Evolutionary conservation across 1,140 invertebrate species (phyloP), one percentile per base, ranked within the genome.

Genomic region (Neodiprion fabricii): DNA sequence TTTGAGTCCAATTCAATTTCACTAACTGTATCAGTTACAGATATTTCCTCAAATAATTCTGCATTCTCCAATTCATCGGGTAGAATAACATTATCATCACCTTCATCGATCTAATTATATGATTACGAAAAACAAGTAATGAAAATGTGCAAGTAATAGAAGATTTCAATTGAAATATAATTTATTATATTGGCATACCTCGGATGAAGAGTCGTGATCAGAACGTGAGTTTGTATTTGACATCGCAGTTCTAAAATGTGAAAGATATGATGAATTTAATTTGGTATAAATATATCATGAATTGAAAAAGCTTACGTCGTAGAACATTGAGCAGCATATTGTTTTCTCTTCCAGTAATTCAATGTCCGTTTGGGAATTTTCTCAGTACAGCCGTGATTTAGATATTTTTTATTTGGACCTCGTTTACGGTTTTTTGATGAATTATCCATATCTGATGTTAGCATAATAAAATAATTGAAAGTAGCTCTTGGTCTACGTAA

Each of bases 291-390:
- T 53, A 10, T 53, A 53, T 1, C 10, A 11, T 53, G 50, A 11
- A 11, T 53, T 53, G 10, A 10, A 11, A 53, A 53, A 11, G 50
- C 50, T 53, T 2, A 1, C 50, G 10, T 11, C 50, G 10, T 53
- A 10, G 2, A 53, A 1, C 10, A n/a, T 1, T 10, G 50, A 10
- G n/a, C n/a, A 53, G n/a, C 10, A 53, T 53, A 53, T 53, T 50
- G 48, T 71, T 71, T 71, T 12, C 28, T 48, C 7, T 12, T 48
- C 70, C 70, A 71, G n/a, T 50, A 23, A 48, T 50, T 28, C 48
- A 21, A 12, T 14, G 70, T 71, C 3, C 70, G 48, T 50, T 14
- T 7, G 48, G 49, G 70, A 48, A 71, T 71, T 9, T 5, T 9
- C 21, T 12, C 47, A 50, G 23, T 50, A 11, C 47, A 49, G 11